These are phyloP conservation scores for Pectinophora gossypiella DNA, from an alignment of 1,140 invertebrate species.

Conservation along the genomic window DNA sequence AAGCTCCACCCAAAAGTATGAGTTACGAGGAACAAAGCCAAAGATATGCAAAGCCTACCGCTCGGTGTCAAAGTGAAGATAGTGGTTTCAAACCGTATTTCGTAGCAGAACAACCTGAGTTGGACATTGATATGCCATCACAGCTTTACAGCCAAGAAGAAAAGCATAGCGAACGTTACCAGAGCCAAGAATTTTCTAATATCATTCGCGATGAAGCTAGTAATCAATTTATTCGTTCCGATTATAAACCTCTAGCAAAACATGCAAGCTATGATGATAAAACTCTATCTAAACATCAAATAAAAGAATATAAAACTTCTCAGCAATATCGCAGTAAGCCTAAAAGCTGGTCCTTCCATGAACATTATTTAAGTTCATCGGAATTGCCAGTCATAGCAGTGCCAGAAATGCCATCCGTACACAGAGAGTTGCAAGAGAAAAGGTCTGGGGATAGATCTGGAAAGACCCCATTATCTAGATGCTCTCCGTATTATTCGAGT, in stretches of 20 bases:
- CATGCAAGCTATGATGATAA: slow-evolving; percentile 79
- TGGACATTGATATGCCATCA: slow-evolving; percentile 68
- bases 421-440: slow-evolving; percentile 68
- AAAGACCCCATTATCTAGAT: slow-evolving; percentile 77
- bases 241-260: slow-evolving; percentile 77
- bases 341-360: slow-evolving; percentile 79
- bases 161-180: slow-evolving; percentile 77
- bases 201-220: slow-evolving; percentile 57
- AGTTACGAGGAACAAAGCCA: slow-evolving; percentile 69
- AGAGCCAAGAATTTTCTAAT: slow-evolving; percentile 78
- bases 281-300: slow-evolving; percentile 78
- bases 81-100: slow-evolving; percentile 65
- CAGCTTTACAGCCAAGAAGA: slow-evolving; percentile 77
- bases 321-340: slow-evolving; percentile 75
- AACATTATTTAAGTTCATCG: slow-evolving; percentile 75
- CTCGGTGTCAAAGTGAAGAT: slow-evolving; percentile 77
- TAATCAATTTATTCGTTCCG: slow-evolving; percentile 55
- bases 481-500: slow-evolving; percentile 82
- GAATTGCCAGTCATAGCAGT: slow-evolving; percentile 64
- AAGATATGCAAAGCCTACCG: slow-evolving; percentile 50
- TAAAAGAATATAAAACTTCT: slow-evolving; percentile 77
- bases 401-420: slow-evolving; percentile 57
- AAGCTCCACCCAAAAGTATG: slow-evolving; percentile 73
- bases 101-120: slow-evolving; percentile 58
- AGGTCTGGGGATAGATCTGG: slow-evolving; percentile 54